Evolutionary conservation across 35 echinoderm and acorn worm species (phyloP), one percentile per base, ranked within the genome.

Genomic region (Apostichopus parvimensis): DNA sequence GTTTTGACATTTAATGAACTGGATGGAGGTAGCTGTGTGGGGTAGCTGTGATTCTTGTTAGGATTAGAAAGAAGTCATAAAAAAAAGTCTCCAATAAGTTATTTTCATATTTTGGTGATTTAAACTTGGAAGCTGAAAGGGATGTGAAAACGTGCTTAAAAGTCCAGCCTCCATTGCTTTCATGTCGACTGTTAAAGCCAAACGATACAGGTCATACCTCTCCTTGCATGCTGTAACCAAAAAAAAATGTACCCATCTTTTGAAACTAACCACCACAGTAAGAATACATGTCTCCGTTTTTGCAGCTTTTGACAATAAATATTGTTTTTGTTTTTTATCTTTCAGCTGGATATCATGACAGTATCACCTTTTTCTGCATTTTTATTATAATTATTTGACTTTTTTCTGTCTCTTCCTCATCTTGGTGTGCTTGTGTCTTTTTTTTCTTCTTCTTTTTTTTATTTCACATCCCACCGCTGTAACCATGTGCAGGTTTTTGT

Each of bases 281-380:
- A 54, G 45, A 52, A 72, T 72, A 88, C 14, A 45, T 88, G 64
- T 73, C 64, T 75, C 20, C n/a, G 4, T 68, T 88, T 60, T 91
- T 91, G 89, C 89, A 57, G 89, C 61, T 91, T 91, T 91, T 78
- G 77, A 91, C 76, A 91, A 79, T 78, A 79, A 77, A 79, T 79
- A 91, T 34, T 66, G 54, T 91, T 78, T 88, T 87, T 91, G 18
- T 77, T 77, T 91, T 91, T 91, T 91, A 78, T 91, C 89, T 91
- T 91, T 91, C 88, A 91, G 88, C 88, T 79, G 88, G 76, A 78
- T 56, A 78, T 79, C 72, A 79, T 91, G 72, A 79, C 88, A 77
- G 88, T 91, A 79, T 91, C 70, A 77, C 73, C 88, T 91, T 91
- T 91, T 88, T 79, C 25, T 79, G 70, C 88, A 78, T 91, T 26